phyloP scores from a whole-genome alignment of 2,113 vertebrate genomes.

The Sigmodon hispidus region DNA sequence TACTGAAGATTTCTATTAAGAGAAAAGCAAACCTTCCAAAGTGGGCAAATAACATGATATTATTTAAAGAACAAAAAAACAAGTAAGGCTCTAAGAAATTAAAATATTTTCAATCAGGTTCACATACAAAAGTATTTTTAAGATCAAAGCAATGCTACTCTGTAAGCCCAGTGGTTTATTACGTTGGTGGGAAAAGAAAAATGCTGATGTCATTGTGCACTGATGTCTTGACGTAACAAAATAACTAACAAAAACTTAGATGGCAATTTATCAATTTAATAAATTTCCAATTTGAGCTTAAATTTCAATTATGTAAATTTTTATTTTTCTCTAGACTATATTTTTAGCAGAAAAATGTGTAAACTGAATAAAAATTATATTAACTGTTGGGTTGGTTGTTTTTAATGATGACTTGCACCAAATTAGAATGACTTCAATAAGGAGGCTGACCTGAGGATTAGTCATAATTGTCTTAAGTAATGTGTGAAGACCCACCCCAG shows the following conservation, averaged over 20 bases:
- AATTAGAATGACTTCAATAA: not conserved
- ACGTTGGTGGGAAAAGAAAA: not conserved
- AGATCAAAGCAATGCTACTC: not conserved
- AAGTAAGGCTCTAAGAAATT: not conserved
- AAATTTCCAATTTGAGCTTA: not conserved
- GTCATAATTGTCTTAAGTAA: not conserved
- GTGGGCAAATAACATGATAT: not conserved
- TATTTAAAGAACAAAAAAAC: not conserved
- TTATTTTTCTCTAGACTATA: not conserved
- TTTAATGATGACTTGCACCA: not conserved
- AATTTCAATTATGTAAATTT: not conserved
- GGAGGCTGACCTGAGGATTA: not conserved
- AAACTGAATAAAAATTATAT: not conserved
- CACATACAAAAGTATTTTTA: not conserved
- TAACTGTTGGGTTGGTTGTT: not conserved
- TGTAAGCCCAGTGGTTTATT: not conserved
- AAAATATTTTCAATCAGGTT: not conserved
- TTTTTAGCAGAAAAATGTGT: not conserved
- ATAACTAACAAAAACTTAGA: not conserved
- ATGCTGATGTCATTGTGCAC: not conserved
- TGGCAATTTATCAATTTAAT: not conserved
- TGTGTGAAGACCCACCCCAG: not conserved
- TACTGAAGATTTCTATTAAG: not conserved
- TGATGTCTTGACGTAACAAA: not conserved
- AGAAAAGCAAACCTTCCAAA: not conserved